phyloP scores from a whole-genome alignment of 2,113 vertebrate genomes.

The Gracilinanus agilis region DNA sequence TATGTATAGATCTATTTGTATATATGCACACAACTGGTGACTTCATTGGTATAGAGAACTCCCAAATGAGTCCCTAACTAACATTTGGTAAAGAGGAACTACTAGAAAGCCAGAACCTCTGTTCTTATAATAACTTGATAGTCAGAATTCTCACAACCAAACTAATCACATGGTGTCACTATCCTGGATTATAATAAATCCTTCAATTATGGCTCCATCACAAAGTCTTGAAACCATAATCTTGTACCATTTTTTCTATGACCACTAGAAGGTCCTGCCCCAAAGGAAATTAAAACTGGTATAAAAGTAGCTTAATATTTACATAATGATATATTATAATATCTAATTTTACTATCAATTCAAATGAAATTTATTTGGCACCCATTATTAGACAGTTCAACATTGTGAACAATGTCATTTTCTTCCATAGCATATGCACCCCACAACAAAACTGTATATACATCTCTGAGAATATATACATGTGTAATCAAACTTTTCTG shows the following conservation, averaged over 20 bases:
- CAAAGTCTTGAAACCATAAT: conserved; percentile 10
- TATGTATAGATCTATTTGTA: background rate
- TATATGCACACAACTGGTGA: background rate
- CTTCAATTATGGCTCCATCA: background rate
- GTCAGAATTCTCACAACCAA: background rate
- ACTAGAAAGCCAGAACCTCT: background rate
- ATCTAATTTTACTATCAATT: background rate
- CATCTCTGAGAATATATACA: background rate
- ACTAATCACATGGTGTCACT: background rate
- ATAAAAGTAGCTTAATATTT: conserved; percentile 1
- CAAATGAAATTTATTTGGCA: conserved; percentile 11
- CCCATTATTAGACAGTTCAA: background rate
- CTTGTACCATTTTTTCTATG: background rate
- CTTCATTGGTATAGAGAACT: background rate
- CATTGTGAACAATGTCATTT: background rate
- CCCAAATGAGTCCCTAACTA: background rate
- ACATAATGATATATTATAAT: background rate
- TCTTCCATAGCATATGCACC: background rate
- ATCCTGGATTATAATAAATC: background rate
- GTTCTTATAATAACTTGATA: too few species aligned
- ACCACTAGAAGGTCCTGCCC: background rate
- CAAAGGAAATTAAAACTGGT: conserved; percentile 3
- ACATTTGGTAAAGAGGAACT: background rate
- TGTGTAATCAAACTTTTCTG: background rate
- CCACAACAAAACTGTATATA: background rate